Evolutionary conservation across 1,140 invertebrate species (phyloP).

Genomic region (Calephelis virginiensis): DNA sequence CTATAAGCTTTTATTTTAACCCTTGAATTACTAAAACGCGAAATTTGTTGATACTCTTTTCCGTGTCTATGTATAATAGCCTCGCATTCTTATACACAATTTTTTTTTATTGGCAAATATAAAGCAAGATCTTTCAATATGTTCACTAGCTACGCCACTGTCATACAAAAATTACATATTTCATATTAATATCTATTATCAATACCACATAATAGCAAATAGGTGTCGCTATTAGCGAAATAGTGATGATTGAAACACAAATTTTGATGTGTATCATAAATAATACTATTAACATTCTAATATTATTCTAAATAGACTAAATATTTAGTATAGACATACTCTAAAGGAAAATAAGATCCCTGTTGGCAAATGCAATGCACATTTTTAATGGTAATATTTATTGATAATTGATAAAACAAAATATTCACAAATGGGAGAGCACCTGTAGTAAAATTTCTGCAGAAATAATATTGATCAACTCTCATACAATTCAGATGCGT

Average conservation of each 20-base stretch:
- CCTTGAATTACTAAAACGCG: too few relatives aligned
- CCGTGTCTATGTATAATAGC: too few relatives aligned
- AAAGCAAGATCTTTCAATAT: neutral
- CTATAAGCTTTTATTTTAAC: too few relatives aligned
- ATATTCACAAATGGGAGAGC: slow-evolving; percentile 38
- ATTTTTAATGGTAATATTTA: slow-evolving; percentile 23
- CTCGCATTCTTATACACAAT: too few relatives aligned
- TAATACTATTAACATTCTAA: slow-evolving; percentile 75
- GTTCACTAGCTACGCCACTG: slow-evolving; percentile 2
- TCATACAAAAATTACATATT: slow-evolving; percentile 15
- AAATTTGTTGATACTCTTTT: too few relatives aligned
- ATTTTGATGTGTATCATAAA: slow-evolving; percentile 70
- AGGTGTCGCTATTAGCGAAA: slow-evolving; percentile 5
- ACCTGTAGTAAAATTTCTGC: slow-evolving; percentile 41
- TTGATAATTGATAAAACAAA: slow-evolving; percentile 21
- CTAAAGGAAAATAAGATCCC: slow-evolving; percentile 61
- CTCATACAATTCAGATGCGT: slow-evolving; percentile 6
- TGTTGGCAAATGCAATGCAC: slow-evolving; percentile 47
- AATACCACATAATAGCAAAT: neutral
- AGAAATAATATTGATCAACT: slow-evolving; percentile 19
- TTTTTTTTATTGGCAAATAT: neutral
- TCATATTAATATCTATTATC: slow-evolving; percentile 11
- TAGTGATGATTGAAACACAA: slow-evolving; percentile 28
- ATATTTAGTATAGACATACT: slow-evolving; percentile 70
- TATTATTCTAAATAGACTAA: slow-evolving; percentile 72